Conservation (phyloP, 2,797 vertebrate genomes). For the Cryptoblepharus egeriae region DNA sequence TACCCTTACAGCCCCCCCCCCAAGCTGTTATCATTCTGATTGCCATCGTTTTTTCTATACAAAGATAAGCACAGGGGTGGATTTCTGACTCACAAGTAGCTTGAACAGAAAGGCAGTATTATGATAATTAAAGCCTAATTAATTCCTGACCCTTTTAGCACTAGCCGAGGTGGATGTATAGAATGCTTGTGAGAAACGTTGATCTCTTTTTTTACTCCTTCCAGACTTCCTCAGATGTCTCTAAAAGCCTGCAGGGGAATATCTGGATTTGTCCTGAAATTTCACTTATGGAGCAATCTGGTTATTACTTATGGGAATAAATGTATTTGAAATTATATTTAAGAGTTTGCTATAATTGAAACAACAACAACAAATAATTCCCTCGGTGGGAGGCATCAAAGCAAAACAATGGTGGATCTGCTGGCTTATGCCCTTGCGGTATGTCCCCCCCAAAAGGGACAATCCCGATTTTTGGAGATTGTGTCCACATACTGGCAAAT, state of each 20-base stretch:
- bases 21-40: constrained; percentile 27
- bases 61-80: constrained; percentile 5
- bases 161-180: background rate
- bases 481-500: no score
- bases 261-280: background rate
- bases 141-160: constrained; percentile 16
- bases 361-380: background rate
- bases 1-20: constrained; percentile 9
- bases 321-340: background rate
- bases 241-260: constrained; percentile 7
- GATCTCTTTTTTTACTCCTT: background rate
- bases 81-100: constrained; percentile 18
- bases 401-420: background rate
- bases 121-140: constrained; percentile 26
- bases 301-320: constrained; percentile 19
- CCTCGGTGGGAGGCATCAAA: background rate
- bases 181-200: constrained; percentile 1
- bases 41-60: background rate
- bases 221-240: constrained; percentile 14
- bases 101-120: constrained; percentile 27
- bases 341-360: background rate
- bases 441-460: no score
- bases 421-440: background rate
- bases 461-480: no score
- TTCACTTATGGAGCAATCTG: background rate